These are phyloP conservation scores for Venturia canescens DNA, from an alignment of 1,140 invertebrate species.

Conservation along the genomic window DNA sequence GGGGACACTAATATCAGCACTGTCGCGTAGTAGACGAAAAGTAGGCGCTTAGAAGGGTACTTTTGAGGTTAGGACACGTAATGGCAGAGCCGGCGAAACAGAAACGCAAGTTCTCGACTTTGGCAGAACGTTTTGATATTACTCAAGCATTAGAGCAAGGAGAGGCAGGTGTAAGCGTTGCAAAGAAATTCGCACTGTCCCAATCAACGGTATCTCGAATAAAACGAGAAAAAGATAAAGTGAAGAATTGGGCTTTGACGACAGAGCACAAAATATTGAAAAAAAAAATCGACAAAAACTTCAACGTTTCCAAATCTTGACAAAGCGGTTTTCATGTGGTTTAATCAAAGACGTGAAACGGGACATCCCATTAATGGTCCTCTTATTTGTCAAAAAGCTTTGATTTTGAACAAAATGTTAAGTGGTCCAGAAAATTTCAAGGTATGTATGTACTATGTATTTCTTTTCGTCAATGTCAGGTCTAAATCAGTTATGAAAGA, in stretches of 20 bases:
- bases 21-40: too few relatives aligned
- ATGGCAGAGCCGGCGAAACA: too few relatives aligned
- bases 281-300: background rate
- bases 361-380: constrained; percentile 44
- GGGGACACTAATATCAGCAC: too few relatives aligned
- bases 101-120: too few relatives aligned
- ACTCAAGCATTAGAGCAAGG: constrained; percentile 18
- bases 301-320: too few relatives aligned
- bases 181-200: constrained; percentile 18
- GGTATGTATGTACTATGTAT: background rate
- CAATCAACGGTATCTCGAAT: background rate
- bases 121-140: constrained; percentile 19
- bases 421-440: constrained; percentile 56
- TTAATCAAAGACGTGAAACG: background rate
- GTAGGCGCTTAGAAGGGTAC: too few relatives aligned
- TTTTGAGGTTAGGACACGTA: too few relatives aligned
- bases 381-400: constrained; percentile 64
- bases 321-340: constrained; percentile 12
- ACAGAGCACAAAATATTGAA: background rate
- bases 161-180: background rate
- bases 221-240: constrained; percentile 34
- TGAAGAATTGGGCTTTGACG: background rate
- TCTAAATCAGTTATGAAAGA: too few relatives aligned
- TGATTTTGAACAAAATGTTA: constrained; percentile 61
- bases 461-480: too few relatives aligned